A percentile compares a stretch with the other conserved stretches of the same genome.
Evolutionary conservation across 2,113 vertebrate species (phyloP).

Genomic region (Campylomormyrus numenius): DNA sequence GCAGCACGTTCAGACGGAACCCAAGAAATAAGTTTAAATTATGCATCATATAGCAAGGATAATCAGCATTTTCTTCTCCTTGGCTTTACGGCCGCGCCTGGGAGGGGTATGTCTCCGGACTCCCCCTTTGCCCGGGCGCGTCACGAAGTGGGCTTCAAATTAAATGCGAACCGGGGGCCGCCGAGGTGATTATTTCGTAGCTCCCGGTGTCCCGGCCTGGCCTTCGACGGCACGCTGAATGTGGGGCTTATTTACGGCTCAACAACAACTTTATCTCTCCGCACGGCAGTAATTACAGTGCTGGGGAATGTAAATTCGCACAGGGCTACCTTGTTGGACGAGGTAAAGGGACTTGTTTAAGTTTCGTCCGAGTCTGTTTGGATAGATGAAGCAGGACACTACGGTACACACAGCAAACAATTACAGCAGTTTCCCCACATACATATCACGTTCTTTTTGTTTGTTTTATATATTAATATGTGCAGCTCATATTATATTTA

Average conservation of each 20-base stretch:
- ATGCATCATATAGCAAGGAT: slow-evolving; percentile 27
- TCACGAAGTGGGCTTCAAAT: slow-evolving; percentile 17
- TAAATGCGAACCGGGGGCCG: slow-evolving; percentile 41
- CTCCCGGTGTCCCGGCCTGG: slow-evolving; percentile 20
- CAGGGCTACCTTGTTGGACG: slow-evolving; percentile 31
- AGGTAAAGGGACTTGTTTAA: slow-evolving; percentile 24
- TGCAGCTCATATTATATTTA: background rate
- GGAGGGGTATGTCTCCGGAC: slow-evolving; percentile 22
- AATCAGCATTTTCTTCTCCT: background rate
- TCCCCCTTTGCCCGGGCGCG: slow-evolving; percentile 3
- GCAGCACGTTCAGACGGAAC: background rate
- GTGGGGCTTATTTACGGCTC: slow-evolving; percentile 53
- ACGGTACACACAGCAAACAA: background rate
- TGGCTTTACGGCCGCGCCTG: slow-evolving; percentile 17
- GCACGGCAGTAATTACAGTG: slow-evolving; percentile 51
- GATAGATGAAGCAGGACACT: background rate
- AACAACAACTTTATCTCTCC: slow-evolving; percentile 54
- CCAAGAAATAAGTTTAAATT: slow-evolving; percentile 37
- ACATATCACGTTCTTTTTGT: background rate
- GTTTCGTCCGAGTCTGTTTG: background rate
- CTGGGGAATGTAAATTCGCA: slow-evolving; percentile 40
- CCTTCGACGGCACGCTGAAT: slow-evolving; percentile 39
- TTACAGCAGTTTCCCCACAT: background rate
- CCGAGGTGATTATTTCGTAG: slow-evolving; percentile 39
- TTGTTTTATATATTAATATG: background rate